Conservation (phyloP, 2,113 vertebrate genomes). For the Dermatemys mawii region DNA sequence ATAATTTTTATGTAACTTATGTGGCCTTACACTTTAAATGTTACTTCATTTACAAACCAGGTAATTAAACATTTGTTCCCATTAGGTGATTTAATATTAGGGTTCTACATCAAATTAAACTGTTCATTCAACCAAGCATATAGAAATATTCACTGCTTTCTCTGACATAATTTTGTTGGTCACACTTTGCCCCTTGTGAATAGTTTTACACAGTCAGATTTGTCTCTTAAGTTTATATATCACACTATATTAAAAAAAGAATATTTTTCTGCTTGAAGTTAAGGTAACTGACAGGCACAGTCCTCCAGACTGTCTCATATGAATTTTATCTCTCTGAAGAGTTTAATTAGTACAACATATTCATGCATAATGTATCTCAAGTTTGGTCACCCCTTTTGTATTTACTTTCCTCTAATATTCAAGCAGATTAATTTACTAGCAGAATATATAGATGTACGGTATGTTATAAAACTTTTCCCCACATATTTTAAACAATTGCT, state of each 20-base stretch:
- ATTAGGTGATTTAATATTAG: slow-evolving; percentile 26
- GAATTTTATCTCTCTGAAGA: neutral
- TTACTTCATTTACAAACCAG: slow-evolving; percentile 38
- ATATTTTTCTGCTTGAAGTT: neutral
- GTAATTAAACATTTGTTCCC: slow-evolving; percentile 49
- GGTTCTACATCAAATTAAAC: slow-evolving; percentile 41
- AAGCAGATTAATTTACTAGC: neutral
- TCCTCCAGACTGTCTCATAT: neutral
- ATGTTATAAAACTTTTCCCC: neutral
- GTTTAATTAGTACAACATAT: neutral
- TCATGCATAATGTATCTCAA: neutral
- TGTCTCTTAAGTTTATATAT: neutral
- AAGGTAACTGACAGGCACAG: neutral
- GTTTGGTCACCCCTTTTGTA: neutral
- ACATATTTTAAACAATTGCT: neutral
- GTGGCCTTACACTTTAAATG: slow-evolving; percentile 17
- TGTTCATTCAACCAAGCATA: slow-evolving; percentile 21
- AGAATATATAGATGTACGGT: neutral
- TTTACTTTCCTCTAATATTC: neutral
- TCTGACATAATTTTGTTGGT: slow-evolving; percentile 39
- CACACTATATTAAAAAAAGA: neutral
- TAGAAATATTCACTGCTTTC: slow-evolving; percentile 28
- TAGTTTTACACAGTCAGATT: neutral
- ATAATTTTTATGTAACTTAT: slow-evolving; percentile 42
- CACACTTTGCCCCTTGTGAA: neutral